Evolutionary conservation across 37 sponge, comb jelly and placozoan species (phyloP).

Genomic region (Spongilla lacustris): DNA sequence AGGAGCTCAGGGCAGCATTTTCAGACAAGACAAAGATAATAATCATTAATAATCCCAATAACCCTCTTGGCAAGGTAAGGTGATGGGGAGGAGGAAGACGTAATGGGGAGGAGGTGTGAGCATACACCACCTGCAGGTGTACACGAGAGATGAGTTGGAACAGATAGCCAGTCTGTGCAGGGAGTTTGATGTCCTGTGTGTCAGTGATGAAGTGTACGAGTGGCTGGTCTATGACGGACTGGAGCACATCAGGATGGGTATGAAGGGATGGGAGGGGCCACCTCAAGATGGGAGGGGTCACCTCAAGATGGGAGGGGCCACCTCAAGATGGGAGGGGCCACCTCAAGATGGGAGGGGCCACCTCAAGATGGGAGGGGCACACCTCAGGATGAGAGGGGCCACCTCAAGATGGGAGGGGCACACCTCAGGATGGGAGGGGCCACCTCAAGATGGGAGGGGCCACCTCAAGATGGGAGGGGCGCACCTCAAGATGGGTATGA

Average conservation of each 20-base stretch:
- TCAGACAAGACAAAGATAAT: conserved; percentile 85
- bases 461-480: no score
- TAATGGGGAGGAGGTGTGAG: background rate
- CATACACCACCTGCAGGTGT: conserved; percentile 41
- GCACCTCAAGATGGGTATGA: no score
- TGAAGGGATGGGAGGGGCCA: background rate
- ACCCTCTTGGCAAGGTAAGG: conserved; percentile 91
- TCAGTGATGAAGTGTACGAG: conserved; percentile 99
- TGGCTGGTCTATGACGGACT: conserved; percentile 86
- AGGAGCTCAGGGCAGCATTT: conserved; percentile 87
- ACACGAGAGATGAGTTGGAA: conserved; percentile 80
- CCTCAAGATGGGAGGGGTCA: background rate
- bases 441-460: no score
- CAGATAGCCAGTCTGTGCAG: conserved; percentile 90
- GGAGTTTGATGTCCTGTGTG: conserved; percentile 85
- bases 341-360: no score
- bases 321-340: no score
- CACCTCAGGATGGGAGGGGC: no score
- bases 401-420: no score
- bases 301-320: no score
- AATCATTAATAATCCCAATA: conserved; percentile 93
- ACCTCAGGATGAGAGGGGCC: no score
- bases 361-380: no score
- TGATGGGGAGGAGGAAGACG: background rate
- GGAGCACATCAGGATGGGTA: conserved; percentile 82